These are phyloP conservation scores for Limnephilus auricula DNA, from an alignment of 2,888 invertebrate genomes.

Conservation along the genomic window DNA sequence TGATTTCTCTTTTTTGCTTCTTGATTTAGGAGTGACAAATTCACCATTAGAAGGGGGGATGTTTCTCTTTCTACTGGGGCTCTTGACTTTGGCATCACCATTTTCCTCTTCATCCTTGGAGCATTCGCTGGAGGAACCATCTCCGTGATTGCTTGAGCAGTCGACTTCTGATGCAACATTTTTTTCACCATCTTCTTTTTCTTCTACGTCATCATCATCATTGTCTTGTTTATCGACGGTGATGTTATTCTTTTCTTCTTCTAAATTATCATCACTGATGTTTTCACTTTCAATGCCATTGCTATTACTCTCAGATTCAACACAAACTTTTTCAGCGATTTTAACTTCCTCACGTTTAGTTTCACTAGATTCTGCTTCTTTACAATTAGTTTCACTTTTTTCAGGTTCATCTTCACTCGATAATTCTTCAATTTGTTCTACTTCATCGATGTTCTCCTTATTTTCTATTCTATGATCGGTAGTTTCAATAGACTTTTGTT, in stretches of 20 bases:
- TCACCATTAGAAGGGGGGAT: constrained; percentile 16
- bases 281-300: not conserved
- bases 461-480: constrained; percentile 57
- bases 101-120: constrained; percentile 12
- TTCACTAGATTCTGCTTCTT: constrained; percentile 16
- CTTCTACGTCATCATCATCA: not conserved
- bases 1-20: constrained; percentile 36
- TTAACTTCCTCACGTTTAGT: constrained; percentile 63
- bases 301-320: not conserved
- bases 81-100: not conserved
- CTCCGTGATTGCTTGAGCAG: constrained; percentile 18
- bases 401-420: constrained; percentile 60
- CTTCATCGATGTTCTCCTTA: constrained; percentile 66
- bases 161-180: not conserved
- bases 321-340: constrained; percentile 64
- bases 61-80: not conserved
- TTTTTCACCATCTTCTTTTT: not conserved
- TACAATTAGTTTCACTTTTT: constrained; percentile 35
- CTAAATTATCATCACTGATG: not conserved
- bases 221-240: not conserved
- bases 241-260: not conserved
- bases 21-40: constrained; percentile 55
- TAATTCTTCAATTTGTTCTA: constrained; percentile 69
- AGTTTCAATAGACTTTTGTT: constrained; percentile 42
- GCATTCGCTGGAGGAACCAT: constrained; percentile 31